Conservation (phyloP, 2,888 invertebrate genomes). For the Cephus rjabovi region DNA sequence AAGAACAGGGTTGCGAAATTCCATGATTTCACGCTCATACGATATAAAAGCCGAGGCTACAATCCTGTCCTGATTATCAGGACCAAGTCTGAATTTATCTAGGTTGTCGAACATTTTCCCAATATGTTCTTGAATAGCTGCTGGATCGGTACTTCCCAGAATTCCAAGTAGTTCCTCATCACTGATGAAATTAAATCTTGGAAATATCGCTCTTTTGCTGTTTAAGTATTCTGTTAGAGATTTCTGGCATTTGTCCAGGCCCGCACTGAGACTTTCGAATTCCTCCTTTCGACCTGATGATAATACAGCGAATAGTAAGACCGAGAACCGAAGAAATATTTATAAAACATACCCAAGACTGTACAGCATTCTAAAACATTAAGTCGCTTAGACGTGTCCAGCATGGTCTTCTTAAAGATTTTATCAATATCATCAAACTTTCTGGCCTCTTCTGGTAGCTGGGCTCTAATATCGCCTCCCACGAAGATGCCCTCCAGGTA, state of each 20-base stretch:
- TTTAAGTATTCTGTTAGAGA: constrained; percentile 91
- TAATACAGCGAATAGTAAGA: background rate
- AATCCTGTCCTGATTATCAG: constrained; percentile 75
- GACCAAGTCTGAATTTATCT: constrained; percentile 77
- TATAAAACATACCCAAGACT: constrained; percentile 60
- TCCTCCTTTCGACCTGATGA: constrained; percentile 78
- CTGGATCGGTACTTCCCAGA: constrained; percentile 86
- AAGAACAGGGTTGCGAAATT: constrained; percentile 77
- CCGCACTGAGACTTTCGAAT: constrained; percentile 77
- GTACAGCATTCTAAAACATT: constrained; percentile 85
- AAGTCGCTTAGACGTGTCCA: constrained; percentile 83
- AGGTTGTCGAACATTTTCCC: constrained; percentile 97
- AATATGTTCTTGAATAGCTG: constrained; percentile 91
- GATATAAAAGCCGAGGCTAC: constrained; percentile 88
- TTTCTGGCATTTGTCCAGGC: constrained; percentile 91
- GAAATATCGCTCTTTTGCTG: constrained; percentile 87
- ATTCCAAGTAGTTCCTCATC: constrained; percentile 92
- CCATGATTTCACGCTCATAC: constrained; percentile 88
- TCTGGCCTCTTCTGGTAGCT: constrained; percentile 89
- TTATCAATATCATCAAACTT: constrained; percentile 92
- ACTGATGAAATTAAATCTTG: constrained; percentile 93
- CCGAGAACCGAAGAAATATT: background rate
- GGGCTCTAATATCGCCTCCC: constrained; percentile 87
- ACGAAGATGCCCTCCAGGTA: constrained; percentile 94
- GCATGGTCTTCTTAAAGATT: constrained; percentile 85